These are phyloP conservation scores for Andinoacara biseriatus DNA, from an alignment of 2,113 vertebrate genomes.

Conservation along the genomic window DNA sequence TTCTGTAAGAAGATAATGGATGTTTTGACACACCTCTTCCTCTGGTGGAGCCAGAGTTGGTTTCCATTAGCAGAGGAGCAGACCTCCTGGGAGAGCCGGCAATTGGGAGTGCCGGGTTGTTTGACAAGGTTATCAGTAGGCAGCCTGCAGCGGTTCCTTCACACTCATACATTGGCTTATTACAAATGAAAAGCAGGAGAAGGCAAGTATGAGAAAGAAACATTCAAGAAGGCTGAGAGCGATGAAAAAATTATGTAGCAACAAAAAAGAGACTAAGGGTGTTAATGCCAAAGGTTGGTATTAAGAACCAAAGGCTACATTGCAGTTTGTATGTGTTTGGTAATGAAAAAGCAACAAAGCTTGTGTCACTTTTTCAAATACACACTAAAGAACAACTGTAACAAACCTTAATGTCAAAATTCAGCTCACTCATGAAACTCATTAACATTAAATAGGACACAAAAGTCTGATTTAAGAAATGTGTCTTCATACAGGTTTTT, in stretches of 20 bases:
- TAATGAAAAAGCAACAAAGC: background rate
- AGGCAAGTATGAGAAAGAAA: background rate
- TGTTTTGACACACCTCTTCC: conserved; percentile 54
- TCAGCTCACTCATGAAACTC: too few relatives aligned
- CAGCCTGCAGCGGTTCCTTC: conserved; percentile 35
- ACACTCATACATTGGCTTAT: conserved; percentile 43
- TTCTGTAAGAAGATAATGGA: conserved; percentile 33
- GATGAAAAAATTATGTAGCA: background rate
- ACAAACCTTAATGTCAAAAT: too few relatives aligned
- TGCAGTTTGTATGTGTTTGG: background rate
- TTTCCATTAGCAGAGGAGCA: conserved; percentile 67
- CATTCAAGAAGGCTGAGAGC: conserved; percentile 6
- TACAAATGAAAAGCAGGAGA: conserved; percentile 70
- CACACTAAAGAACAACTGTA: too few relatives aligned
- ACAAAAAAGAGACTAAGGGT: background rate
- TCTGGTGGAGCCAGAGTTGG: conserved; percentile 24
- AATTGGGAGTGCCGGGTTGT: conserved; percentile 42
- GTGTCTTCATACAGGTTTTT: background rate
- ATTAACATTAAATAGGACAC: background rate
- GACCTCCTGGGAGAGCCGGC: conserved; percentile 52
- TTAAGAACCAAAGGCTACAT: background rate
- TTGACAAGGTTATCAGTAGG: conserved; percentile 73
- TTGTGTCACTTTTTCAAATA: too few relatives aligned
- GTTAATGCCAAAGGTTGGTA: background rate
- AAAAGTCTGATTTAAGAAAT: background rate